Percentiles rank a stretch among this genome's conserved stretches.
phyloP scores from a whole-genome alignment of 2,888 invertebrate genomes.

The Tenthredo distinguenda region DNA sequence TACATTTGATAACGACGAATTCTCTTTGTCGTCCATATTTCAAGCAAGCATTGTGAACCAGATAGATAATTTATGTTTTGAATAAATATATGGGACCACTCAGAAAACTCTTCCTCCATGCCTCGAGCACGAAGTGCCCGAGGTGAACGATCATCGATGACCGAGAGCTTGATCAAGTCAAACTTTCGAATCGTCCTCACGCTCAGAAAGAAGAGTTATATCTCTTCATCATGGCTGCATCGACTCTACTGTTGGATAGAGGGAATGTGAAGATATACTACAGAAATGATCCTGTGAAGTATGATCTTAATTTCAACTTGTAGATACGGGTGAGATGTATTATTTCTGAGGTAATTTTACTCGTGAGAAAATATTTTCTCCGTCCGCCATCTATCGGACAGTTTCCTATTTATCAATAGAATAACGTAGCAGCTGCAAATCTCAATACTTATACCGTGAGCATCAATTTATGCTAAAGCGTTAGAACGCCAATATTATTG shows the following conservation, averaged over 20 bases:
- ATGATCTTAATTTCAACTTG: constrained; percentile 67
- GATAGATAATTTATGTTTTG: neutral
- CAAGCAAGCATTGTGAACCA: no score
- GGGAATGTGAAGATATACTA: constrained; percentile 82
- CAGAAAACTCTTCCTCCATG: constrained; percentile 52
- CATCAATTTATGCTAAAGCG: no score
- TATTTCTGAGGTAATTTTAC: neutral
- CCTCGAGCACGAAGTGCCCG: constrained; percentile 21
- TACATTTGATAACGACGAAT: no score
- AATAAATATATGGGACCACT: constrained; percentile 22
- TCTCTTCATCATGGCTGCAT: constrained; percentile 82
- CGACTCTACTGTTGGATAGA: constrained; percentile 79
- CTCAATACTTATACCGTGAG: neutral
- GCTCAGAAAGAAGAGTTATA: constrained; percentile 78
- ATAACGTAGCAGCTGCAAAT: neutral
- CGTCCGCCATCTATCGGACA: neutral
- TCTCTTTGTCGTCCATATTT: no score
- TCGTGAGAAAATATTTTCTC: neutral
- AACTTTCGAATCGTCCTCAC: constrained; percentile 46
- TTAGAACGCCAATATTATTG: no score
- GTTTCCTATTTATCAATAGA: neutral
- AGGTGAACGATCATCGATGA: constrained; percentile 56
- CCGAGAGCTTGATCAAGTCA: constrained; percentile 41
- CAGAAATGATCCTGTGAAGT: constrained; percentile 86
- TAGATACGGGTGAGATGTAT: neutral